Percentiles rank a stretch among this genome's conserved stretches.
Conservation (phyloP, 2,113 vertebrate genomes). For the Phrynosoma blainvillii region DNA sequence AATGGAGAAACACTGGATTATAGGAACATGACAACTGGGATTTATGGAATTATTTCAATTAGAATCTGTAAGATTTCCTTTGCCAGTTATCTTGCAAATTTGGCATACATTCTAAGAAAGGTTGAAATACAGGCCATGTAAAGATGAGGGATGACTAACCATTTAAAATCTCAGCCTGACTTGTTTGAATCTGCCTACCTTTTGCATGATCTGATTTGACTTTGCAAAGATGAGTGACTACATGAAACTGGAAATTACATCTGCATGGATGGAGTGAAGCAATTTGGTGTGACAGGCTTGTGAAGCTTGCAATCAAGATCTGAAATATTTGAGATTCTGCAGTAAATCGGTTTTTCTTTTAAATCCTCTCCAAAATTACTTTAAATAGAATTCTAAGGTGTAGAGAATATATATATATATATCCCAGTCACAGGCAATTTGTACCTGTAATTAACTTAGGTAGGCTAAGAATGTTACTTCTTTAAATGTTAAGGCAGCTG, state of each 20-base stretch:
- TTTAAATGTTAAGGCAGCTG: conserved; percentile 1
- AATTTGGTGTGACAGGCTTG: background rate
- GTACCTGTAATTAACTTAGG: conserved; percentile 49
- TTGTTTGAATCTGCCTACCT: background rate
- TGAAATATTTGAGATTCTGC: conserved; percentile 52
- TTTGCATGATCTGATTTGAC: background rate
- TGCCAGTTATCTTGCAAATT: background rate
- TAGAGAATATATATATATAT: conserved; percentile 42
- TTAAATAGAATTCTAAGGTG: conserved; percentile 45
- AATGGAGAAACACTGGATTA: too few relatives aligned
- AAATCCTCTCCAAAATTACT: conserved; percentile 36
- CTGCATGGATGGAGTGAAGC: background rate
- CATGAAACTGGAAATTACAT: background rate
- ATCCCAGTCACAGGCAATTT: conserved; percentile 32
- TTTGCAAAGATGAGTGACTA: background rate
- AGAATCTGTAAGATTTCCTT: background rate
- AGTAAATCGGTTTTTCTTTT: conserved; percentile 39
- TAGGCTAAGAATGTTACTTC: background rate
- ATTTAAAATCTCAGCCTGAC: background rate
- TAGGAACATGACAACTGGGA: background rate
- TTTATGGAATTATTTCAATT: background rate
- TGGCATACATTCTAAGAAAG: background rate
- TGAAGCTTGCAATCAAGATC: background rate
- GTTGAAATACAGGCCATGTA: background rate
- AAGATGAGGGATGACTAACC: background rate